Base-by-base conservation (phyloP, 2,113 vertebrate species). In the Mesocricetus auratus region DNA sequence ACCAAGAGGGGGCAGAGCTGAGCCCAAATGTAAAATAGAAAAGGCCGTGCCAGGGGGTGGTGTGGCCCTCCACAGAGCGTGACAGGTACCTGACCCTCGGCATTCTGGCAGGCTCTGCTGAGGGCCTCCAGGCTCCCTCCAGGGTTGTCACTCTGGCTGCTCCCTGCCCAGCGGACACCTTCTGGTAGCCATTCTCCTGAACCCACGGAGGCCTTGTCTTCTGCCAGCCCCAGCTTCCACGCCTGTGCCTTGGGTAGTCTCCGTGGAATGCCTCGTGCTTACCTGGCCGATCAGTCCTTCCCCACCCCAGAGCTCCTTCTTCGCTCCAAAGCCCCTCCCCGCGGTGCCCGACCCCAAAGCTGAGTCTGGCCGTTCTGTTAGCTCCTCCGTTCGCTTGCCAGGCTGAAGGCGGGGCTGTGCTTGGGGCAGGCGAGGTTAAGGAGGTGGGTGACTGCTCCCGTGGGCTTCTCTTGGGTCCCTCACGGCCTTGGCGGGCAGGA, bases 191-290 rank as follows among this genome's bases (percentile, higher is more conserved):
- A 11, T n/a, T 71, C 45, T 75, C 24, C 22, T 88, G n/a, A 36
- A 8, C 17, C 39, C 66, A 50, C 29, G 9, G 56, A 45, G 26
- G 0, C 26, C 19, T 56, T 1, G 0, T 12, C 12, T 15, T 16
- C 82, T 66, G 74, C 22, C 74, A 56, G 31, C 33, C 47, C 47
- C 13, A 36, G 2, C 69, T 21, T 39, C 90, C 0, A 1, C 13
- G 39, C 8, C 24, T 53, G 45, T 56, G 24, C 71, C 73, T 53
- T 50, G 47, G 31, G 68, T 5, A 15, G 69, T 64, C 47, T 24
- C 12, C 86, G 69, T 39, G 22, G 13, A 39, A 58, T 29, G 56
- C 47, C 42, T 77, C 64, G 26, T 47, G 24, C 89, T 29, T 71
- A 7, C 66, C 85, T 12, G 0, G 73, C 33, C 68, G 47, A 33